Base-by-base conservation (phyloP, 1,140 invertebrate species). In the Condylostylus longicornis region DNA sequence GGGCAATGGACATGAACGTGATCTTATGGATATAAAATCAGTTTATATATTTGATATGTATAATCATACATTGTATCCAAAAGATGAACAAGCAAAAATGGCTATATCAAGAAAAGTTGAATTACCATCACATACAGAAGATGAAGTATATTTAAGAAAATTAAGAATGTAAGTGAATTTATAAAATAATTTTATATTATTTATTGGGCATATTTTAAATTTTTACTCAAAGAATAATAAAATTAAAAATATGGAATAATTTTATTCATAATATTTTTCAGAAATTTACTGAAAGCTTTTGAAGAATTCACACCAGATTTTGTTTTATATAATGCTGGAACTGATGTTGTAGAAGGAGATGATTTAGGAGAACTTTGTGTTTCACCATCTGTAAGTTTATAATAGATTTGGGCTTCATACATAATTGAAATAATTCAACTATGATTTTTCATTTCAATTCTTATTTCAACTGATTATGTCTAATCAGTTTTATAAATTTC, bases 1-100 rank as follows among this genome's bases (percentile, higher is more conserved):
- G 75, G 86, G 86, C 7, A 90, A 90, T 65, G 86, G 86, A 0
- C 80, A 89, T 61, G 78, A 82, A 47, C 66, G 70, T 5, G 86
- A 90, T 59, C 87, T 89, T 54, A 67, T 73, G 33, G 65, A 72
- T 28, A 71, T 78, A 37, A 50, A 65, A 2, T 71, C 77, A 43
- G 77, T 90, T 5, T 90, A 80, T 50, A 89, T 90, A 44, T 65
- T 90, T 66, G 86, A 90, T 58, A 74, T 88, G 43, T 91, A 84
- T 58, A 91, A 91, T 61, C 65, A 69, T 35, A 58, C 68, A 19
- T 85, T 90, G 37, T 90, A 87, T 58, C 87, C 87, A 2, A 67
- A 66, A 44, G 87, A 90, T 61, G 63, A 69, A 19, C 60, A 58
- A 40, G 85, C 84, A 3, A 85, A 84, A 63, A 63, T 65, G 29